phyloP scores from a whole-genome alignment of 1,140 invertebrate genomes.

The Drosophila oshimai region DNA sequence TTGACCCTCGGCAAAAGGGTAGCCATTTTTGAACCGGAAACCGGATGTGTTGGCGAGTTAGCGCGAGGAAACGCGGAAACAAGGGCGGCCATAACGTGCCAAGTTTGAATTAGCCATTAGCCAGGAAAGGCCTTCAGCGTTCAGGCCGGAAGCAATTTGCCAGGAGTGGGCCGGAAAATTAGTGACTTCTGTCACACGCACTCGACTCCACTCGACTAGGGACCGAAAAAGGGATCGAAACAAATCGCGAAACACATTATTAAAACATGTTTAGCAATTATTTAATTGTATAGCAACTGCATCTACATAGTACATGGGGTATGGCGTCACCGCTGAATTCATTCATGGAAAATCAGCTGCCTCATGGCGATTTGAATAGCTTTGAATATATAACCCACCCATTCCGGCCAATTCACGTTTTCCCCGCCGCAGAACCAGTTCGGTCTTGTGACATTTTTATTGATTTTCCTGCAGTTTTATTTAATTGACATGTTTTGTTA shows the following conservation, averaged over 20 bases:
- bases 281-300: slow-evolving; percentile 57
- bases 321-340: slow-evolving; percentile 60
- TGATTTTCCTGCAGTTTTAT: slow-evolving; percentile 79
- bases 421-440: slow-evolving; percentile 17
- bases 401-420: slow-evolving; percentile 25
- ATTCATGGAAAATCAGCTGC: slow-evolving; percentile 61
- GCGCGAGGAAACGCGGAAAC: slow-evolving; percentile 1
- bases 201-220: neutral
- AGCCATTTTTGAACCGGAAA: slow-evolving; percentile 50
- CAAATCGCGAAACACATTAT: slow-evolving; percentile 56
- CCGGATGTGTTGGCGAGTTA: slow-evolving; percentile 59
- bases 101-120: slow-evolving; percentile 34
- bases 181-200: slow-evolving; percentile 4
- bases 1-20: slow-evolving; percentile 7
- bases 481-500: slow-evolving; percentile 81
- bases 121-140: slow-evolving; percentile 6
- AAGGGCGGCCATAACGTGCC: slow-evolving; percentile 41
- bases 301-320: neutral
- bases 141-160: slow-evolving; percentile 62
- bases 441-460: slow-evolving; percentile 55
- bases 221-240: neutral
- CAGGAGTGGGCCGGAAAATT: slow-evolving; percentile 52
- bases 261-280: slow-evolving; percentile 70
- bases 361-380: neutral
- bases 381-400: neutral